Base-by-base conservation (phyloP, 2,888 invertebrate species). In the Caenorhabditis doughertyi region DNA sequence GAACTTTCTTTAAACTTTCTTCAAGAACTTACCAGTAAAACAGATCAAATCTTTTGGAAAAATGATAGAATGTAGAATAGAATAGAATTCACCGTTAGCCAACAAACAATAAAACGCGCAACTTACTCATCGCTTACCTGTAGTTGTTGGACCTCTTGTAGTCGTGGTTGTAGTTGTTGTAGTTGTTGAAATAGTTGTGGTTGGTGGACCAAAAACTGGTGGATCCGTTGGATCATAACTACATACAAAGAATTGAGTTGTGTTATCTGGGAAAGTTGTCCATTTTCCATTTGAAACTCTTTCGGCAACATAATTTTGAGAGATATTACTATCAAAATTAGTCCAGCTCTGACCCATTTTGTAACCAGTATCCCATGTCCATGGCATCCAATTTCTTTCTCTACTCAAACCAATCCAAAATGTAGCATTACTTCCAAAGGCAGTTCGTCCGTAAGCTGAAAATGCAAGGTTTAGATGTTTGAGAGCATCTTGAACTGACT, bases 201-300 rank as follows among this genome's bases (percentile, higher is more conserved):
- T 64, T 21, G 27, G 27, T 32, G 67, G 67, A 67, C 53, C 39
- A 18, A 68, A 68, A 13, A 29, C 29, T 13, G 68, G 68, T 18
- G 42, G 68, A 42, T 53, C 68, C 27, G 42, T 68, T 42, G 68
- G 68, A 55, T 68, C 53, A 42, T 68, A 68, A 55, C 55, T 68
- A 53, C 68, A 68, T 29, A 68, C 68, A 7, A 68, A 68, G 13
- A 29, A 49, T 9, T 49, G 47, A 13, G 64, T 64, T 21, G 47
- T 7, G n/a, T 49, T 64, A 32, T 64, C 64, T 11, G 47, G n/a
- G 47, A 64, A 47, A 3, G 64, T 64, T 5, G 64, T 64, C 64
- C 64, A 64, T 64, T 64, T 64, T 3, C 47, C 64, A 64, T 64
- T 64, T 1, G 64, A 64, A 11, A 64, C 64, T 64, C 47, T 47